phyloP scores from a whole-genome alignment of 92 coral and sea anemone species.

The Pocillopora meandrina region DNA sequence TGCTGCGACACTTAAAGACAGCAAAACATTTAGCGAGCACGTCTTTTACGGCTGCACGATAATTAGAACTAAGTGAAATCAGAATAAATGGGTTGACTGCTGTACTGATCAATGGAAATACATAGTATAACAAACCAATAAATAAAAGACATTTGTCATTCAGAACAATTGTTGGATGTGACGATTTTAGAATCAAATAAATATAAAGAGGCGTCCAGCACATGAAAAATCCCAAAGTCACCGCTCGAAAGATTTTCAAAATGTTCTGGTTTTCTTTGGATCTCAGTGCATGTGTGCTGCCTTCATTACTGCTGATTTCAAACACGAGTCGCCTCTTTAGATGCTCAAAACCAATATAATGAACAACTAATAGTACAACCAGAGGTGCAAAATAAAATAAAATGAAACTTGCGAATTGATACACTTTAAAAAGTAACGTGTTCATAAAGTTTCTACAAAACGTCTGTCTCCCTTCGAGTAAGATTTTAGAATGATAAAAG shows the following conservation, averaged over 20 bases:
- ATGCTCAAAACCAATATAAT: background rate
- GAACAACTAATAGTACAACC: background rate
- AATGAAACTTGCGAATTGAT: background rate
- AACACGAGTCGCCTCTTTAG: background rate
- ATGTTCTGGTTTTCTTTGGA: conserved; percentile 12
- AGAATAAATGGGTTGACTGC: conserved; percentile 13
- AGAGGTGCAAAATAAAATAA: conserved; percentile 12
- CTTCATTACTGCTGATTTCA: background rate
- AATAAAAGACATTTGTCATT: background rate
- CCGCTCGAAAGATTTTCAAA: conserved; percentile 11
- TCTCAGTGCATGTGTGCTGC: background rate
- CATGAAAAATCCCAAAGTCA: conserved; percentile 6
- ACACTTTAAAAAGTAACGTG: background rate
- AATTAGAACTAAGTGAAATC: conserved; percentile 12
- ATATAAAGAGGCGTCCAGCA: conserved; percentile 35
- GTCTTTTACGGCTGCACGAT: conserved; percentile 1
- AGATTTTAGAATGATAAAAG: conserved; percentile 1
- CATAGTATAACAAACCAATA: conserved; percentile 12
- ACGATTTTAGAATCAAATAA: conserved; percentile 13
- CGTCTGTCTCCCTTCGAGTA: background rate
- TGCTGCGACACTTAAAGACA: background rate
- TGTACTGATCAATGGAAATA: conserved; percentile 28
- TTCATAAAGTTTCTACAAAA: conserved; percentile 18
- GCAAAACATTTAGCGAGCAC: background rate
- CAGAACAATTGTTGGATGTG: background rate